Evolutionary conservation across 1,140 invertebrate species (phyloP), one percentile per base, ranked within the genome.

Genomic region (Myzus persicae): DNA sequence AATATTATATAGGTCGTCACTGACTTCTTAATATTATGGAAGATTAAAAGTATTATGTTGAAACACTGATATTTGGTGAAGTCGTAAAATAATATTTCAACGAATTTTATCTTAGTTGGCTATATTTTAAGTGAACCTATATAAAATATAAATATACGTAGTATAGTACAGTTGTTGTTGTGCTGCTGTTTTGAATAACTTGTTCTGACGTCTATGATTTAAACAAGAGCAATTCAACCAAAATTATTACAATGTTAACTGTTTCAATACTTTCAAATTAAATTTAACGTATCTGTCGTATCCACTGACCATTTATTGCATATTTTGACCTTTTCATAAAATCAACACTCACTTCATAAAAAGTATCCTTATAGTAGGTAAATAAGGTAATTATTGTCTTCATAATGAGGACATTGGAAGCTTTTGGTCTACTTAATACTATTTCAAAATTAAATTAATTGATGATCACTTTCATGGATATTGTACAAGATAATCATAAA

Each of bases 1-100:
- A 36, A 36, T 24, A n/a, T n/a, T n/a, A n/a, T n/a, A n/a, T 88
- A 36, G 85, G 85, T 88, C 85, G 85, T 88, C 85, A 36, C 18
- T 88, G 44, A 88, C 85, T 48, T 88, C 22, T 8, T 36, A 51
- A 85, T 26, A 44, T 76, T 26, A n/a, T n/a, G 59, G 31, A n/a
- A 24, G 38, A 24, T 38, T 42, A 42, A 44, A 44, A 24, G 24
- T 42, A n/a, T 9, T 36, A 88, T 26, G 14, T 14, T n/a, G 26
- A 87, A 46, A n/a, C n/a, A 31, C 44, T 88, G 4, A 31, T 36
- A 31, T n/a, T 26, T 36, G 1, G 40, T 42, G 31, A 36, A 36
- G 44, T 88, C n/a, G n/a, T 88, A 88, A 88, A 88, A 48, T 36
- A 44, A 48, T 6, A 88, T 88, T 48, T 88, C 6, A 48, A 36